phyloP scores from a whole-genome alignment of 2,797 vertebrate genomes.

The Sebastiscus tertius region DNA sequence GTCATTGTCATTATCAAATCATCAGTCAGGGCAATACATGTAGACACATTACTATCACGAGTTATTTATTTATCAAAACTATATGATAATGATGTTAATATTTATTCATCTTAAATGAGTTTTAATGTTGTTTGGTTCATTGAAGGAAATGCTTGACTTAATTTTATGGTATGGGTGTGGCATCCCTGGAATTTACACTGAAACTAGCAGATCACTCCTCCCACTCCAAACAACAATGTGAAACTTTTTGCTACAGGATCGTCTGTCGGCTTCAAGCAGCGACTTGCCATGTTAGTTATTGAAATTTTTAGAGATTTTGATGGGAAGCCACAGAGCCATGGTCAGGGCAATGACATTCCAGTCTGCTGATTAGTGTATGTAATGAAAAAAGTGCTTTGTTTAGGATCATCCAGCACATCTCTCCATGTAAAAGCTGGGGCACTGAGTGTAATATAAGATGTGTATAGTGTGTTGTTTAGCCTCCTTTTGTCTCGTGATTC shows the following conservation, averaged over 20 bases:
- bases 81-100: not conserved
- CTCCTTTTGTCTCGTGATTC: constrained; percentile 52
- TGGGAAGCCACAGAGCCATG: constrained; percentile 27
- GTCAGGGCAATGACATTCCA: constrained; percentile 50
- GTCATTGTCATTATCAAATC: not conserved
- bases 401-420: constrained; percentile 16
- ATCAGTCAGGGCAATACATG: not conserved
- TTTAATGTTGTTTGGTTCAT: not conserved
- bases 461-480: constrained; percentile 48
- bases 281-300: not conserved
- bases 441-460: constrained; percentile 34
- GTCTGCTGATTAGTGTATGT: constrained; percentile 54
- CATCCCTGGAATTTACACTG: constrained; percentile 68
- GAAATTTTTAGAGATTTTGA: constrained; percentile 21
- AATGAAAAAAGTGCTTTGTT: constrained; percentile 63
- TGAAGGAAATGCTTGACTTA: not conserved
- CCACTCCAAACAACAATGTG: constrained; percentile 35
- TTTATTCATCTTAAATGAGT: not conserved
- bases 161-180: constrained; percentile 30
- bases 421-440: constrained; percentile 37
- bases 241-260: constrained; percentile 46
- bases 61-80: not conserved
- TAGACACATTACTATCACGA: not conserved
- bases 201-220: constrained; percentile 71
- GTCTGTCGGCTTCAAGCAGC: constrained; percentile 9